phyloP scores from a whole-genome alignment of 1,140 invertebrate genomes.

The Drosophila pruinosa region DNA sequence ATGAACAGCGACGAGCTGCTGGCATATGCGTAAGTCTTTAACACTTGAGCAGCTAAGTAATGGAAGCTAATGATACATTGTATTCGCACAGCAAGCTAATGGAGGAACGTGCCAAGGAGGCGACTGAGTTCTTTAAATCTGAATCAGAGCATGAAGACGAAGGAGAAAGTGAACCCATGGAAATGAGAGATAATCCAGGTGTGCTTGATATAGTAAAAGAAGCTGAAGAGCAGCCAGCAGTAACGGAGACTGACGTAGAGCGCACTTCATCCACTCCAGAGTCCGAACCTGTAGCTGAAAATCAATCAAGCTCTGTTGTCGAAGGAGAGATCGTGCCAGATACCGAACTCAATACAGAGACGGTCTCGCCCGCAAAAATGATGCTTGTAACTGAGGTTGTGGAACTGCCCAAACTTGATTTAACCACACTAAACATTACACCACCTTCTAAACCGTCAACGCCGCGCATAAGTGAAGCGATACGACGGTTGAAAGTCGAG shows the following conservation, averaged over 20 bases:
- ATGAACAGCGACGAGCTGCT: conserved; percentile 83
- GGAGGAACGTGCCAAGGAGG: conserved; percentile 84
- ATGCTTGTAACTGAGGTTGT: conserved; percentile 67
- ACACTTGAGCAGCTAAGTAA: not conserved
- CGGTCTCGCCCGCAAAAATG: conserved; percentile 30
- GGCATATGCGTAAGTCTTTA: conserved; percentile 83
- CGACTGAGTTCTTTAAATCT: conserved; percentile 84
- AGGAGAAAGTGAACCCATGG: conserved; percentile 3
- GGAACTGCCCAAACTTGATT: conserved; percentile 67
- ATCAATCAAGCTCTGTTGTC: not conserved
- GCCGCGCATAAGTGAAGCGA: conserved; percentile 48
- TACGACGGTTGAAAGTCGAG: conserved; percentile 51
- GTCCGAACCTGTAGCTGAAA: not conserved
- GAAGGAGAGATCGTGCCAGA: not conserved
- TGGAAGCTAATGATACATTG: not conserved
- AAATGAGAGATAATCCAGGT: conserved; percentile 36
- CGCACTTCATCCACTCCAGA: not conserved
- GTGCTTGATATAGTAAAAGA: conserved; percentile 7
- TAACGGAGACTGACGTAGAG: not conserved
- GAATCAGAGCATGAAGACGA: conserved; percentile 80
- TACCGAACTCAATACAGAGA: not conserved
- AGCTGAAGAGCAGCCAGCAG: not conserved
- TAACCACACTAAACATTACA: conserved; percentile 53
- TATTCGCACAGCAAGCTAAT: conserved; percentile 81
- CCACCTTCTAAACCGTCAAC: conserved; percentile 54